Percentiles rank a stretch among this genome's conserved stretches.
Conservation (phyloP, 2,113 vertebrate genomes). For the Syngnathoides biaculeatus region DNA sequence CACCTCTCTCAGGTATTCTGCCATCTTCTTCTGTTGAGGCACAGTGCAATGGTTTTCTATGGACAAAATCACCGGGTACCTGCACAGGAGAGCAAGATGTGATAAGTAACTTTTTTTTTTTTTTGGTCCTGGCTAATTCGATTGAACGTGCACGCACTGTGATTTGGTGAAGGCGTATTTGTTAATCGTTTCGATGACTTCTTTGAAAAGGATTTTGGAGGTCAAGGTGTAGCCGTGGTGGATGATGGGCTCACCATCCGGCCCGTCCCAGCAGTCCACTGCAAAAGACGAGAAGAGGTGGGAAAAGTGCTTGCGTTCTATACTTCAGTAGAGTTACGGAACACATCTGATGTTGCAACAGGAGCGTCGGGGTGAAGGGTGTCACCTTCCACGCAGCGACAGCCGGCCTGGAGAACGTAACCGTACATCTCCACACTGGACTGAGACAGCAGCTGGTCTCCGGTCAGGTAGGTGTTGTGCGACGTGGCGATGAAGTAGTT, state of each 20-base stretch:
- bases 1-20: slow-evolving; percentile 84
- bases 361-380: not conserved
- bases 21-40: slow-evolving; percentile 93
- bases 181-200: slow-evolving; percentile 86
- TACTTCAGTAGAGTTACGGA: too few species aligned
- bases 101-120: not conserved
- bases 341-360: too few species aligned
- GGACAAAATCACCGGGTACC: slow-evolving; percentile 93
- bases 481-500: slow-evolving; percentile 93
- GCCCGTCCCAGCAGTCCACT: slow-evolving; percentile 98
- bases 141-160: slow-evolving; percentile 73
- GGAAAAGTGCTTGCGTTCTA: not conserved
- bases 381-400: slow-evolving; percentile 90
- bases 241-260: slow-evolving; percentile 90
- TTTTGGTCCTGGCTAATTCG: not conserved
- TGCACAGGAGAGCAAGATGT: slow-evolving; percentile 34
- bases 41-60: slow-evolving; percentile 96
- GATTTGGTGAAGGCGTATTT: slow-evolving; percentile 91
- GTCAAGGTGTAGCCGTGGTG: slow-evolving; percentile 91
- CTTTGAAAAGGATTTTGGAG: slow-evolving; percentile 82
- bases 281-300: not conserved
- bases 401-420: slow-evolving; percentile 90
- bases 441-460: slow-evolving; percentile 93
- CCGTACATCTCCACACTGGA: slow-evolving; percentile 94
- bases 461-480: slow-evolving; percentile 95